phyloP scores from a whole-genome alignment of 2,797 vertebrate genomes.

The Adelosebastes latens region DNA sequence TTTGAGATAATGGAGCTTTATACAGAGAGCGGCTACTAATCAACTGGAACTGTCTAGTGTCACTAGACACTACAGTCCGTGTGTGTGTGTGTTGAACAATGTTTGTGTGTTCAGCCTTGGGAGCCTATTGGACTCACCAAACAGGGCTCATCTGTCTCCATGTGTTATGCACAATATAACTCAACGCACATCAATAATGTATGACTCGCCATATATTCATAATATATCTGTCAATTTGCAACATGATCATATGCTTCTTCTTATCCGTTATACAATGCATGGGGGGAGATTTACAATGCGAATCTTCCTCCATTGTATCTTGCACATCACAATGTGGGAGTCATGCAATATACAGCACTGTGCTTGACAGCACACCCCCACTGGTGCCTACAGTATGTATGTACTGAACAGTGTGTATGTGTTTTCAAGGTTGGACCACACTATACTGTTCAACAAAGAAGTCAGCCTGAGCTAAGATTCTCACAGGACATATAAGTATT shows the following conservation, averaged over 20 bases:
- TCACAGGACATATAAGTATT: neutral
- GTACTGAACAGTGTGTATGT: neutral
- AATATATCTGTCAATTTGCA: constrained; percentile 60
- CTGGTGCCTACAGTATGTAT: neutral
- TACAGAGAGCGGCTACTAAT: constrained; percentile 54
- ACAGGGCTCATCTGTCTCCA: constrained; percentile 34
- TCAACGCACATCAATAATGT: constrained; percentile 62
- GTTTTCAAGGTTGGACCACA: constrained; percentile 9
- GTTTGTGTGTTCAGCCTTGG: neutral
- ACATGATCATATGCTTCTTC: constrained; percentile 36
- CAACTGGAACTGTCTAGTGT: constrained; percentile 60
- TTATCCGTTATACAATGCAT: constrained; percentile 30
- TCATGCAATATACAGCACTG: constrained; percentile 9
- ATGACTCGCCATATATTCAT: constrained; percentile 56
- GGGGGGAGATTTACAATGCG: constrained; percentile 24
- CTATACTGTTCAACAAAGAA: neutral
- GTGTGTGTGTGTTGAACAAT: constrained; percentile 9
- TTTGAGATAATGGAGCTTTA: constrained; percentile 71
- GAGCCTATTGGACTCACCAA: constrained; percentile 11
- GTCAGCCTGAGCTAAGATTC: neutral
- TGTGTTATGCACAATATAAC: constrained; percentile 41
- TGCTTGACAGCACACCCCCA: neutral
- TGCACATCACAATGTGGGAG: constrained; percentile 29
- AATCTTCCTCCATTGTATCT: constrained; percentile 12
- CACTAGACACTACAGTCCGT: constrained; percentile 45